Evolutionary conservation across 2,888 invertebrate genomes (phyloP).

Genomic region (Acheta domesticus): DNA sequence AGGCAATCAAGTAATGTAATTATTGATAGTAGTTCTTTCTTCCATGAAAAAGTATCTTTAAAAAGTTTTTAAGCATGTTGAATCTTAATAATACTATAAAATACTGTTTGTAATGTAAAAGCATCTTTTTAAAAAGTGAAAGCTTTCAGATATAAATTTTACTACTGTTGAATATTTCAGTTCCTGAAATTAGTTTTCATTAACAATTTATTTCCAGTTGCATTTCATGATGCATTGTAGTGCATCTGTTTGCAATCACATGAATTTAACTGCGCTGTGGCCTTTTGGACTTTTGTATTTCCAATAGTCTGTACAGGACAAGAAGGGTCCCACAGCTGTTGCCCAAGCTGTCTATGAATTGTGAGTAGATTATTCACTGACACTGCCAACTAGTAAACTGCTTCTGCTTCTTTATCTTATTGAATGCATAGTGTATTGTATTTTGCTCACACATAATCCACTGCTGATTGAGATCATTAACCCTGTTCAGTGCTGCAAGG

Average conservation of each 20-base stretch:
- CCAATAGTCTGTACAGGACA: not conserved
- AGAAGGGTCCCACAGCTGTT: constrained; percentile 11
- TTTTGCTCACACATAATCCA: too few species aligned
- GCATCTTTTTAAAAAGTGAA: constrained; percentile 21
- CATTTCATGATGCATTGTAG: not conserved
- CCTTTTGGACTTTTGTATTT: not conserved
- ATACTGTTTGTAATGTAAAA: constrained; percentile 32
- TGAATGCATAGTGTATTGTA: too few species aligned
- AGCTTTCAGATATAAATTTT: constrained; percentile 25
- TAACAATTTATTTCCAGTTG: not conserved
- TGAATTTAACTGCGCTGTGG: not conserved
- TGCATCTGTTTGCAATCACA: not conserved
- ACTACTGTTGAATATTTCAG: not conserved
- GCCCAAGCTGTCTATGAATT: not conserved
- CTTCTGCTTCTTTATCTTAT: not conserved
- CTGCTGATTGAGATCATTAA: too few species aligned
- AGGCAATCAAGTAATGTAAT: constrained; percentile 37
- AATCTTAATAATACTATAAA: constrained; percentile 34
- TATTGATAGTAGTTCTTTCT: constrained; percentile 34
- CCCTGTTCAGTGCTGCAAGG: too few species aligned
- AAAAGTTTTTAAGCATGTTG: constrained; percentile 35
- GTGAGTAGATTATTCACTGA: not conserved
- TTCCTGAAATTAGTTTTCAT: not conserved
- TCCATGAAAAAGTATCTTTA: constrained; percentile 33
- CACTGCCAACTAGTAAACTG: not conserved